Base-by-base conservation (phyloP, 2,888 invertebrate genomes). In the Cepaea hortensis region DNA sequence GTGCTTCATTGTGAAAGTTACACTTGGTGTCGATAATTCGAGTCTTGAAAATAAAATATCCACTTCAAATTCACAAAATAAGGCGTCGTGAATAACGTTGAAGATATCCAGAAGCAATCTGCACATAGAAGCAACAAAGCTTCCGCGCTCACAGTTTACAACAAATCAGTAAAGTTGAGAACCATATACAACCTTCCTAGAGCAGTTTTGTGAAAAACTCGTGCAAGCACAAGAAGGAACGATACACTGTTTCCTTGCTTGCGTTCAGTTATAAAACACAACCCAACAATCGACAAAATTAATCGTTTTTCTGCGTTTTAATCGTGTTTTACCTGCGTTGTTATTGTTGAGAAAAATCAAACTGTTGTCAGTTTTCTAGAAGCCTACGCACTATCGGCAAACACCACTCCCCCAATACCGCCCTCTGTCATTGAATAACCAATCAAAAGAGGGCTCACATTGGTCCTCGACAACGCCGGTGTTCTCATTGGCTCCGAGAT, bases 301-400 rank as follows among this genome's bases (percentile, higher is more conserved):
- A 85, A 85, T 85, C 85, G 85, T 50, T 84, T 85, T 73, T 80
- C 85, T 85, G 77, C 85, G 85, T 70, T 80, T 72, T 72, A 73
- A 9, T 85, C 48, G 73, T 61, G 81, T 81, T 81, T 70, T 79
- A 85, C 85, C 77, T 85, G 85, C 70, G 68, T 55, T 80, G 72
- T 46, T 9, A 48, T 15, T 84, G 35, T 75, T 62, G 20, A 70
- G 50, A 13, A 81, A 72, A 20, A 72, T 50, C 61, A 48, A 55
- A 6, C 11, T 68, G n/a, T 72, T 48, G 81, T 79, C 77, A 79
- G 77, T 79, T 79, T 23, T 20, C 15, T 4, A 13, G 48, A 68
- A 68, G 68, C 48, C 23, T n/a, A 48, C 50, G 68, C 65, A 72
- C 48, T 35, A 75, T 9, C 62, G 4, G 35, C 0, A 11, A 62